phyloP scores from a whole-genome alignment of 2,888 invertebrate genomes.

The Macropis europaea region DNA sequence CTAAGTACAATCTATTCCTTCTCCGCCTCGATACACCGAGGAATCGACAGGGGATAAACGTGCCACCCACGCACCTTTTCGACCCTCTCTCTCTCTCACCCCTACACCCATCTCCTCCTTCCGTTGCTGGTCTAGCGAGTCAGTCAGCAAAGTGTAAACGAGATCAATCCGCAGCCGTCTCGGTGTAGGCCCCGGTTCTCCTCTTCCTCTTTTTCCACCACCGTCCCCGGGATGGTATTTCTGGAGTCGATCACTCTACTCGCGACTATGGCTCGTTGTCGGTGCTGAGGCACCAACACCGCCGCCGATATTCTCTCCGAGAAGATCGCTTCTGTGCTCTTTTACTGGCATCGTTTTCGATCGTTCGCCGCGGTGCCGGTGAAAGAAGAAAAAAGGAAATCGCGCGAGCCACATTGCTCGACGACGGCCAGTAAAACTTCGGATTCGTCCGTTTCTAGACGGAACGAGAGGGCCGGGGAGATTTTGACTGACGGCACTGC shows the following conservation, averaged over 20 bases:
- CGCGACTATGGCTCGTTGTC: constrained; percentile 51
- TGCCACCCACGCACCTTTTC: constrained; percentile 66
- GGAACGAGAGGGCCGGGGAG: constrained; percentile 49
- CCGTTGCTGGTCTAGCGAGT: constrained; percentile 51
- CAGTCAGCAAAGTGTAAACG: constrained; percentile 72
- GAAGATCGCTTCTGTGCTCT: constrained; percentile 38
- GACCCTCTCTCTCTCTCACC: neutral
- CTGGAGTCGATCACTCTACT: constrained; percentile 61
- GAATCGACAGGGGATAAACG: constrained; percentile 61
- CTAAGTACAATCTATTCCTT: constrained; percentile 47
- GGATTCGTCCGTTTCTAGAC: neutral
- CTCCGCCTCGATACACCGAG: constrained; percentile 48
- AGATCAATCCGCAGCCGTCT: constrained; percentile 70
- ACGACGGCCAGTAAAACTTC: constrained; percentile 18
- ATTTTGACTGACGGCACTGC: constrained; percentile 71
- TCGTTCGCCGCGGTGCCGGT: neutral
- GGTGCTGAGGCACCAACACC: no score
- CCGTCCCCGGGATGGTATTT: constrained; percentile 57
- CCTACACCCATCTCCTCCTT: constrained; percentile 27
- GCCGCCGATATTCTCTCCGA: constrained; percentile 29
- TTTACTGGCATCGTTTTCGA: constrained; percentile 33
- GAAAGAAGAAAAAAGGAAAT: constrained; percentile 25
- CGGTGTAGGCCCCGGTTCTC: constrained; percentile 59
- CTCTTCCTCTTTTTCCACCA: constrained; percentile 54
- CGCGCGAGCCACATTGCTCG: constrained; percentile 10